phyloP scores from a whole-genome alignment of 1,140 invertebrate genomes.

The Halictus rubicundus region DNA sequence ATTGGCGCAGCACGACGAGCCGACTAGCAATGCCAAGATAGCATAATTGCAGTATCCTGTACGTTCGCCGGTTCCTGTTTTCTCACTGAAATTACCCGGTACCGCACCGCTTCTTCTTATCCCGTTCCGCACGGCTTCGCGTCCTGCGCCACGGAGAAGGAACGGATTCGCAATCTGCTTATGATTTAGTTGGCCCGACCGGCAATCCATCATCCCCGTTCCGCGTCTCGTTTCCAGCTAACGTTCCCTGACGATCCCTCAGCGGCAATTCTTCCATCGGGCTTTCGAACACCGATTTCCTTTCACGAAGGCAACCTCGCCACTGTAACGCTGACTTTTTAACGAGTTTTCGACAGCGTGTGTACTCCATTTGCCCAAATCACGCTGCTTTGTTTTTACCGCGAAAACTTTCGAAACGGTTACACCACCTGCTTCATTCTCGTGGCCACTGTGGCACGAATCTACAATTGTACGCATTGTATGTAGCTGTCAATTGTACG shows the following conservation, averaged over 20 bases:
- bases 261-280: constrained; percentile 49
- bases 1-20: background rate
- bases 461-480: too few relatives aligned
- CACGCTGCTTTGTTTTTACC: too few relatives aligned
- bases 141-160: too few relatives aligned
- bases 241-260: constrained; percentile 51
- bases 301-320: constrained; percentile 12
- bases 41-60: constrained; percentile 9
- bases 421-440: too few relatives aligned
- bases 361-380: too few relatives aligned
- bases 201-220: constrained; percentile 50
- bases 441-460: too few relatives aligned
- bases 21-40: background rate
- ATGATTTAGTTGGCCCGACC: constrained; percentile 53
- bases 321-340: background rate
- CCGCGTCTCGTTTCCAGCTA: constrained; percentile 30
- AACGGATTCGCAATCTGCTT: constrained; percentile 48
- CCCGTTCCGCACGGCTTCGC: background rate
- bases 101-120: background rate
- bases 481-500: too few relatives aligned
- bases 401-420: too few relatives aligned
- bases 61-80: background rate
- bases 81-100: constrained; percentile 3
- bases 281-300: constrained; percentile 54
- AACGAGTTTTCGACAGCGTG: too few relatives aligned